Evolutionary conservation across 2,797 vertebrate species (phyloP), one percentile per base, ranked within the genome.

Genomic region (Graptemys geographica): DNA sequence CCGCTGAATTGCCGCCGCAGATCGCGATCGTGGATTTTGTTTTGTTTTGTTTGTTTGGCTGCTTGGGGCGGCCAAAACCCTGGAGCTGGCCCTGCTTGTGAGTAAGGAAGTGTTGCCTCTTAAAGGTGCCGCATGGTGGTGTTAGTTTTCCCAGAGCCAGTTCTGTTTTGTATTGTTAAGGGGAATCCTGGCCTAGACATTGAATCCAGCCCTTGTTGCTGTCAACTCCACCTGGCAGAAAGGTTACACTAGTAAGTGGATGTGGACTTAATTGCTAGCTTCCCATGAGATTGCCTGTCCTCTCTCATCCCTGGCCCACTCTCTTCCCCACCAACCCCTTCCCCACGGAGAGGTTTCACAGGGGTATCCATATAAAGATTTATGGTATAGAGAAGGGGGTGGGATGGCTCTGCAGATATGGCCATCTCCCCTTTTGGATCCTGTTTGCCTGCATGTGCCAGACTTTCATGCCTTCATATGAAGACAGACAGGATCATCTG

Each of bases 361-460:
- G 52, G 0, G 87, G 56, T 83, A 81, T n/a, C 51, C 80, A 41
- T 56, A 88, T 90, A 86, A 92, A 5, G 27, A 83, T 90, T 83
- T 23, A 33, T 8, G 9, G 65, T 23, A 72, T 21, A 6, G n/a
- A 72, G n/a, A 37, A 23, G 19, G 7, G 25, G 18, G 33, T 72
- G n/a, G 33, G 12, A 33, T 69, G n/a, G 19, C 16, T 69, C 65
- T 83, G 13, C 21, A 90, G 56, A 56, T 53, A 8, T 90, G 44
- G 18, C 8, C 88, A 33, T 79, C 89, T 84, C 5, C 5, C 19
- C 79, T 91, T 92, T 87, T 41, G 52, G 8, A 49, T 96, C 62
- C 47, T 41, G 18, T 93, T 83, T 90, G 31, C 83, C 83, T 94
- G 27, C 78, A 88, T 74, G 83, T 94, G 51, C 88, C 57, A 88